Conservation (phyloP, 2,113 vertebrate genomes). For the Rhegmatorhina hoffmannsi region DNA sequence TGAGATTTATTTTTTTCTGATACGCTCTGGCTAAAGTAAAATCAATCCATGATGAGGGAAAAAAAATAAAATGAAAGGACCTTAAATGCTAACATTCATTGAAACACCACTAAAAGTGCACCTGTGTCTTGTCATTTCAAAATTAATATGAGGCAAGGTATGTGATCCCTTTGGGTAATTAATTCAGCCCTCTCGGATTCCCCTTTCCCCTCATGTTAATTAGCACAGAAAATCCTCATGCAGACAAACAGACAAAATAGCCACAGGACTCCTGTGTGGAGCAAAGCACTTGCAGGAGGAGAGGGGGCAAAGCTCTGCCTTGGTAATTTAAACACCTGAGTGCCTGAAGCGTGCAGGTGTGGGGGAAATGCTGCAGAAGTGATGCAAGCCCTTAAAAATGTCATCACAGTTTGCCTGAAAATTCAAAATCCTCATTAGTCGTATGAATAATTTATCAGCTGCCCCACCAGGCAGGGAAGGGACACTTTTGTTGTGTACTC, state of each 20-base stretch:
- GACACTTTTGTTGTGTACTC: constrained; percentile 59
- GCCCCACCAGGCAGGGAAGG: constrained; percentile 29
- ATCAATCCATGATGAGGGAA: background rate
- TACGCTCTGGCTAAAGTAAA: background rate
- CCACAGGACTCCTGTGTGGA: constrained; percentile 57
- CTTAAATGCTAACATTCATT: background rate
- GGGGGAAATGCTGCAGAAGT: constrained; percentile 38
- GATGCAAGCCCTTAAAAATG: constrained; percentile 58
- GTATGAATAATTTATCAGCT: constrained; percentile 74
- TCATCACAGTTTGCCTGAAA: constrained; percentile 45
- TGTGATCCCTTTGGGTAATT: constrained; percentile 44
- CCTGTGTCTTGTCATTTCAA: constrained; percentile 60
- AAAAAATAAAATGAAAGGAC: background rate
- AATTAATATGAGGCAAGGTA: constrained; percentile 47
- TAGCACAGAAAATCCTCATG: constrained; percentile 11
- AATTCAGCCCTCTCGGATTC: constrained; percentile 1
- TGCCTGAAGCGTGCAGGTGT: constrained; percentile 77
- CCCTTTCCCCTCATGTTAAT: constrained; percentile 43
- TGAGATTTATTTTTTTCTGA: background rate
- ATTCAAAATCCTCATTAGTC: constrained; percentile 59
- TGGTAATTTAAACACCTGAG: constrained; percentile 70
- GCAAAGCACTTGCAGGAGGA: background rate
- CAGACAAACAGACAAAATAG: constrained; percentile 58
- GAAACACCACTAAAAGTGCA: background rate
- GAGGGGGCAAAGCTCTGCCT: background rate